Conservation (phyloP, 2,113 vertebrate species). For the Limnothrissa miodon region DNA sequence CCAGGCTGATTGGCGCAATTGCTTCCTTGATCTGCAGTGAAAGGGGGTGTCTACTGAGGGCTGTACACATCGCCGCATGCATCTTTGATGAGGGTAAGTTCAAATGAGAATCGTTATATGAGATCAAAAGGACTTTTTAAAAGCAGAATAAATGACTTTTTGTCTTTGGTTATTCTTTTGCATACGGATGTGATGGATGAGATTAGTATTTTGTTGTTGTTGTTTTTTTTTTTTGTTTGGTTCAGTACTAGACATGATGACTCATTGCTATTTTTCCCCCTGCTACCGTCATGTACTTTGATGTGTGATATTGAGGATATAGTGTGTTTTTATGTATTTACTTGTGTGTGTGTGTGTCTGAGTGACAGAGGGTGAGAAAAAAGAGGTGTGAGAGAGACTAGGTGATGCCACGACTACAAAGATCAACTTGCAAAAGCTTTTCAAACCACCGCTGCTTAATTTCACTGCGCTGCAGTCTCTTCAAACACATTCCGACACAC, state of each 20-base stretch:
- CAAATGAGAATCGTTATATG: conserved; percentile 6
- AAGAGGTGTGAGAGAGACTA: no score
- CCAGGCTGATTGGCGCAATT: neutral
- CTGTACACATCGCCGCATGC: neutral
- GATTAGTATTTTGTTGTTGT: neutral
- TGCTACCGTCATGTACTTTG: neutral
- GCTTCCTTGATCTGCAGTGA: neutral
- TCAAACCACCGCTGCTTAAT: neutral
- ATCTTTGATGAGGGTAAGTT: neutral
- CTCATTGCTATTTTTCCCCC: neutral
- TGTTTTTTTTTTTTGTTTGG: neutral
- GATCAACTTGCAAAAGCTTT: neutral
- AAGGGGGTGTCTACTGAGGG: neutral
- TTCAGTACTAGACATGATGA: neutral
- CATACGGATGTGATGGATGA: neutral
- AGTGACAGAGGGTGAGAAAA: neutral
- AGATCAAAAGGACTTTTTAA: conserved; percentile 3
- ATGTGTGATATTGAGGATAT: neutral
- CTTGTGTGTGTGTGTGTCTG: neutral
- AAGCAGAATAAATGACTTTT: neutral
- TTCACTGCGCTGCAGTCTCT: neutral
- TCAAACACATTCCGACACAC: neutral
- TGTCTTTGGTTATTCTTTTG: neutral
- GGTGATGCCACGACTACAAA: neutral
- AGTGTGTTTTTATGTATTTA: neutral